phyloP scores from a whole-genome alignment of 1,140 invertebrate species.

The Apolygus lucorum region DNA sequence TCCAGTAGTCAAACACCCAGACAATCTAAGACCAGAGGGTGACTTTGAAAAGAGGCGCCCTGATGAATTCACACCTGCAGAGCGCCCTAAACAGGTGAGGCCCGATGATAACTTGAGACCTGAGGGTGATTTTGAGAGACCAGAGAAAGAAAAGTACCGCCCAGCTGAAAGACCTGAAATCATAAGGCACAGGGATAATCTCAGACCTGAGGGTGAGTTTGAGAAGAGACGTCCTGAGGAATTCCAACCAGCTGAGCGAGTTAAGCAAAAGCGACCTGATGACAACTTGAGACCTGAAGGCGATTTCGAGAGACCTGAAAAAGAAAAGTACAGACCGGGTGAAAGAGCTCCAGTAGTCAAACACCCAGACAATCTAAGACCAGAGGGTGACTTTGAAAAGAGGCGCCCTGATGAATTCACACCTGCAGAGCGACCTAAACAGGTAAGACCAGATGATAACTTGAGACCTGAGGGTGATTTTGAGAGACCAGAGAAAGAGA shows the following conservation, averaged over 20 bases:
- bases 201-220: slow-evolving; percentile 41
- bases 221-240: slow-evolving; percentile 33
- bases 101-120: slow-evolving; percentile 51
- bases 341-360: slow-evolving; percentile 45
- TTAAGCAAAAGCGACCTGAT: slow-evolving; percentile 37
- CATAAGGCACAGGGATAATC: slow-evolving; percentile 39
- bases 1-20: slow-evolving; percentile 38
- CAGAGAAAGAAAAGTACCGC: slow-evolving; percentile 40
- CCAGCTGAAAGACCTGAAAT: slow-evolving; percentile 37
- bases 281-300: slow-evolving; percentile 46
- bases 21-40: slow-evolving; percentile 55
- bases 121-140: slow-evolving; percentile 51
- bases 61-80: slow-evolving; percentile 38
- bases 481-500: slow-evolving; percentile 34
- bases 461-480: slow-evolving; percentile 48
- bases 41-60: slow-evolving; percentile 38
- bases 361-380: slow-evolving; percentile 41
- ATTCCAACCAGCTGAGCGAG: slow-evolving; percentile 37
- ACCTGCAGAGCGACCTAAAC: slow-evolving; percentile 43
- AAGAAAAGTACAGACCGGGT: slow-evolving; percentile 41
- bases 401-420: slow-evolving; percentile 43
- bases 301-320: slow-evolving; percentile 45
- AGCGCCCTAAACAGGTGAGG: slow-evolving; percentile 34
- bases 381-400: slow-evolving; percentile 38
- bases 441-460: slow-evolving; percentile 42